Conservation (phyloP, 2,888 invertebrate species). For the Schizaphis graminum region DNA sequence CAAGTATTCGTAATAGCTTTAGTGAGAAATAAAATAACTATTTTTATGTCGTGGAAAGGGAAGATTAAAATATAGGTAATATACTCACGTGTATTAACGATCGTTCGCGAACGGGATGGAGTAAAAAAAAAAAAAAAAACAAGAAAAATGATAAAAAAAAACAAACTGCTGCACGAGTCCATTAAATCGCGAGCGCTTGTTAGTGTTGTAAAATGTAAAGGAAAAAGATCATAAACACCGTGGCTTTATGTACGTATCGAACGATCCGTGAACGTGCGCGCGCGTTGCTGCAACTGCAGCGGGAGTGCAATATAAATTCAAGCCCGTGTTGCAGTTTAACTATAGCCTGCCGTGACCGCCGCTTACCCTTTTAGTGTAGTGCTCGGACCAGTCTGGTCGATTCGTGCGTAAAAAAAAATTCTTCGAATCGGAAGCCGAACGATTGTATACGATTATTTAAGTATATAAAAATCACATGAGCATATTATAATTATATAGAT, state of each 20-base stretch:
- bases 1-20: neutral
- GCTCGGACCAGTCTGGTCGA: neutral
- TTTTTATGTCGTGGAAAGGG: neutral
- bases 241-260: neutral
- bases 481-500: neutral
- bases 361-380: neutral
- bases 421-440: neutral
- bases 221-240: neutral
- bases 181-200: constrained; percentile 24
- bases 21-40: neutral
- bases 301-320: constrained; percentile 35
- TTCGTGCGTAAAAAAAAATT: neutral
- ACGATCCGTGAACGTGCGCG: constrained; percentile 5
- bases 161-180: neutral
- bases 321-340: constrained; percentile 24
- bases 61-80: neutral
- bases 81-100: neutral
- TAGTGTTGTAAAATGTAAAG: constrained; percentile 27
- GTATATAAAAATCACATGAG: neutral
- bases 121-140: neutral
- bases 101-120: neutral
- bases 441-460: neutral
- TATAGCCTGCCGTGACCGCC: neutral
- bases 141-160: neutral
- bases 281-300: neutral